Percentiles rank a stretch among this genome's conserved stretches.
phyloP scores from a whole-genome alignment of 2,888 invertebrate genomes.

The Leucophenga montana region DNA sequence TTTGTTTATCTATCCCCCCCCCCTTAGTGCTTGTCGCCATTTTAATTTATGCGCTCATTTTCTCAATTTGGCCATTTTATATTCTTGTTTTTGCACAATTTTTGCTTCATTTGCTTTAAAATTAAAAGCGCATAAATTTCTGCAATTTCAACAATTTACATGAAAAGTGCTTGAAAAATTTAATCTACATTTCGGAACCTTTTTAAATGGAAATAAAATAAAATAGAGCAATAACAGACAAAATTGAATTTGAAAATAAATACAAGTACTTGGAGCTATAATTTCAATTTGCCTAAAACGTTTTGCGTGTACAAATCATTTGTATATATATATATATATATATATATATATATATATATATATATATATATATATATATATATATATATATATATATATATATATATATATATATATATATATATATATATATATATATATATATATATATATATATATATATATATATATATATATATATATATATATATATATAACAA shows the following conservation, averaged over 20 bases:
- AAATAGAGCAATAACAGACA: neutral
- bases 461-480: no score
- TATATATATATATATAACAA: no score
- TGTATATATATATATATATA: no score
- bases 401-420: no score
- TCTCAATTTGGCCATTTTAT: conserved; percentile 41
- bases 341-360: no score
- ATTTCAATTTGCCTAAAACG: conserved; percentile 1
- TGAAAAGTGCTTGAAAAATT: neutral
- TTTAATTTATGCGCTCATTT: conserved; percentile 68
- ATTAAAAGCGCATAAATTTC: conserved; percentile 56
- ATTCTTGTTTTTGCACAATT: conserved; percentile 15
- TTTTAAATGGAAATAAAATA: neutral
- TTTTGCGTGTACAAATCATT: neutral
- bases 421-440: no score
- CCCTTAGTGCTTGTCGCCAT: conserved; percentile 39
- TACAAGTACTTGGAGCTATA: neutral
- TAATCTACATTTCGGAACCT: neutral
- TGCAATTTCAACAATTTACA: conserved; percentile 52
- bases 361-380: no score
- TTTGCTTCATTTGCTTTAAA: conserved; percentile 41
- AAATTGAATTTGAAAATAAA: neutral
- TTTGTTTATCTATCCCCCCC: neutral
- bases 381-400: no score
- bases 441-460: no score